A percentile compares a stretch with the other conserved stretches of the same genome.
These are phyloP conservation scores for Celastrina argiolus DNA, from an alignment of 2,888 invertebrate species.

Conservation along the genomic window DNA sequence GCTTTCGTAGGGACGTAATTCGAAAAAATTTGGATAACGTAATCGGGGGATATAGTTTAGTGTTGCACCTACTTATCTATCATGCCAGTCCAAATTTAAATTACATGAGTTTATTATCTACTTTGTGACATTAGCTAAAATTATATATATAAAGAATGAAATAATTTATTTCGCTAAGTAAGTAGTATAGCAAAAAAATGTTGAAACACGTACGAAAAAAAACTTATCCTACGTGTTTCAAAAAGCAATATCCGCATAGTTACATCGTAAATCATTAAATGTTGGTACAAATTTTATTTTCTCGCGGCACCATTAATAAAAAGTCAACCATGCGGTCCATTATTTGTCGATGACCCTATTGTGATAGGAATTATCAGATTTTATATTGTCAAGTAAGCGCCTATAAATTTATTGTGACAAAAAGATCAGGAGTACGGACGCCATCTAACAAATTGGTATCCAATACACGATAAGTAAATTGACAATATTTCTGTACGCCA, in stretches of 20 bases:
- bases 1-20: too few relatives aligned
- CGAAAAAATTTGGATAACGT: too few relatives aligned
- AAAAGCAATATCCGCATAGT: background rate
- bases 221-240: too few relatives aligned
- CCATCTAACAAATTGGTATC: slow-evolving; percentile 19
- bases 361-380: slow-evolving; percentile 5
- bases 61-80: too few relatives aligned
- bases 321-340: background rate
- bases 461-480: slow-evolving; percentile 16
- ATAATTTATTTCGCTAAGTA: too few relatives aligned
- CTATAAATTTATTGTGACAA: slow-evolving; percentile 16
- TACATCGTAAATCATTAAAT: background rate
- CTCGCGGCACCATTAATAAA: background rate
- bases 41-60: too few relatives aligned
- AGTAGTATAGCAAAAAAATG: too few relatives aligned
- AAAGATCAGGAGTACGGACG: background rate
- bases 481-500: slow-evolving; percentile 22
- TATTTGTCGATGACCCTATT: background rate
- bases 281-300: background rate
- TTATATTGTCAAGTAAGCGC: slow-evolving; percentile 7
- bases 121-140: too few relatives aligned
- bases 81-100: too few relatives aligned
- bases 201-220: too few relatives aligned
- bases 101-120: too few relatives aligned
- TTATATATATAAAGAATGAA: too few relatives aligned